Conservation (phyloP, 35 echinoderm and acorn worm genomes). For the Anneissia japonica region DNA sequence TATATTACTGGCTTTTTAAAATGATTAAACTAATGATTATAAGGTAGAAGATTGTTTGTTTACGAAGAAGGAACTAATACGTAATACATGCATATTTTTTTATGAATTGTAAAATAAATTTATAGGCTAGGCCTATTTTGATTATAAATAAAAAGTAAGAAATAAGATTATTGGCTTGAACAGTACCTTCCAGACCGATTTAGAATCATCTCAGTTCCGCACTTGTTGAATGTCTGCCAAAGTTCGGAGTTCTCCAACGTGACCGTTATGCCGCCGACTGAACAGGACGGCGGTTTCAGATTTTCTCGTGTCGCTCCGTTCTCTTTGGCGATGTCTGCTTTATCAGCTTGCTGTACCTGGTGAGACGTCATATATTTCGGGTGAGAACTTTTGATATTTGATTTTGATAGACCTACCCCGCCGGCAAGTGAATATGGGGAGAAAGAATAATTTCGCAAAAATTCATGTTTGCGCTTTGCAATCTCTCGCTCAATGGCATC, state of each 20-base stretch:
- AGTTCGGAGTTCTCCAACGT: constrained; percentile 7
- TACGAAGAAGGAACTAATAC: too few species aligned
- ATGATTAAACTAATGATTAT: too few species aligned
- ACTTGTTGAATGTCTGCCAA: constrained; percentile 11
- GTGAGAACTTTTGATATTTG: not conserved
- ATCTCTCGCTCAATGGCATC: not conserved
- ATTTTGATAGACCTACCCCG: not conserved
- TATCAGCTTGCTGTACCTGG: not conserved
- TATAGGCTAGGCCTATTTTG: too few species aligned
- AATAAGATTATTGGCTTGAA: too few species aligned
- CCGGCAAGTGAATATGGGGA: not conserved
- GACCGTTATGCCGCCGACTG: constrained; percentile 2
- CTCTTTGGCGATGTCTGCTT: not conserved
- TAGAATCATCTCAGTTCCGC: constrained; percentile 38
- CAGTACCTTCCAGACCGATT: constrained; percentile 33
- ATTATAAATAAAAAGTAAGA: too few species aligned
- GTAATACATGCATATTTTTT: too few species aligned
- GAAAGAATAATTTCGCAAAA: not conserved
- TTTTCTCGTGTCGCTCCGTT: not conserved
- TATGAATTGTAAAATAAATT: too few species aligned
- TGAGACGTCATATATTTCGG: not conserved
- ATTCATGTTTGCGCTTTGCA: not conserved
- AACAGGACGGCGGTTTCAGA: not conserved
- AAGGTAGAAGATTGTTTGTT: too few species aligned
- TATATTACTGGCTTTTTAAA: too few species aligned